Evolutionary conservation across 2,797 vertebrate species (phyloP).

Genomic region (Apogon hyalosoma): DNA sequence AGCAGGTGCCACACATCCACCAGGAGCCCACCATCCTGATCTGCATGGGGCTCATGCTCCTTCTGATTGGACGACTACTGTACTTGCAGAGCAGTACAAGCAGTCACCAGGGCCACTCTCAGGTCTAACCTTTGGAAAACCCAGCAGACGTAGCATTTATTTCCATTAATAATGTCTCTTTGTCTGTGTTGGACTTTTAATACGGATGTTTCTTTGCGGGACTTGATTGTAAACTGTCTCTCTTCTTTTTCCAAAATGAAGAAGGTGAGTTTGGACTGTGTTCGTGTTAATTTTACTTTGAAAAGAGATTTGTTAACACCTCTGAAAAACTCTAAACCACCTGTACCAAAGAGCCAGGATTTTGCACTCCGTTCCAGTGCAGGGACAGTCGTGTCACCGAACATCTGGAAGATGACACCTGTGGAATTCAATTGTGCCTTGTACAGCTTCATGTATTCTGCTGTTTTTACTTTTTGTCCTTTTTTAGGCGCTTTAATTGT

Average conservation of each 20-base stretch:
- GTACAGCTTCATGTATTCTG: slow-evolving; percentile 46
- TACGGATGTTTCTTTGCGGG: slow-evolving; percentile 15
- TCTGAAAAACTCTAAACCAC: slow-evolving; percentile 56
- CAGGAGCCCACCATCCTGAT: slow-evolving; percentile 73
- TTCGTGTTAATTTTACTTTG: neutral
- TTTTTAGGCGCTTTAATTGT: slow-evolving; percentile 55
- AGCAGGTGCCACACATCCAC: slow-evolving; percentile 50
- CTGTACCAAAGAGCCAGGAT: slow-evolving; percentile 71
- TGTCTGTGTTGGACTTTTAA: slow-evolving; percentile 37
- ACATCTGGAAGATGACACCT: slow-evolving; percentile 41
- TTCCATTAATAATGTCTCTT: slow-evolving; percentile 22
- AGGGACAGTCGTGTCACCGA: slow-evolving; percentile 22
- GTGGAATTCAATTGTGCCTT: slow-evolving; percentile 75
- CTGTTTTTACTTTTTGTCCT: slow-evolving; percentile 28
- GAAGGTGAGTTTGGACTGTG: slow-evolving; percentile 1
- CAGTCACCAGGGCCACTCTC: slow-evolving; percentile 51
- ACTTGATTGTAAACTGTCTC: slow-evolving; percentile 4
- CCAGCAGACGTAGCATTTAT: slow-evolving; percentile 82
- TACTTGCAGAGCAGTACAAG: slow-evolving; percentile 66
- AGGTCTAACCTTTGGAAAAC: slow-evolving; percentile 65
- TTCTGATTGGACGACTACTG: slow-evolving; percentile 78
- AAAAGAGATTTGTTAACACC: neutral
- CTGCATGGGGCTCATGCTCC: slow-evolving; percentile 73
- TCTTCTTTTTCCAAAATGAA: neutral
- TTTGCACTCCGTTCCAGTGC: slow-evolving; percentile 58